Percentiles rank a stretch among this genome's conserved stretches.
These are phyloP conservation scores for Sebastes diaconus DNA, from an alignment of 2,797 vertebrate species.

Conservation along the genomic window DNA sequence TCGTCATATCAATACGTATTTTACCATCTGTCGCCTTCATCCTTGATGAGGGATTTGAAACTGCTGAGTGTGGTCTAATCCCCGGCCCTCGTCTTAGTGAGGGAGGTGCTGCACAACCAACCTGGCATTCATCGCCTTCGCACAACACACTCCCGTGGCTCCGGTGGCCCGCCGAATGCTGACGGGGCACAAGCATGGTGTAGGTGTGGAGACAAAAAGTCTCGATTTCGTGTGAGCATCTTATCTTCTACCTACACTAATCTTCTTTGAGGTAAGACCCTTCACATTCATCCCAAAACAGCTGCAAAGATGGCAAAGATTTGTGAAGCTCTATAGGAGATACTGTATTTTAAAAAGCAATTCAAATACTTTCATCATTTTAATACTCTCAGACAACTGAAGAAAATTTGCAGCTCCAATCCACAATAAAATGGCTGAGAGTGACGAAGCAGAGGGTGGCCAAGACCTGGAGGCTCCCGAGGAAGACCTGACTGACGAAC, in stretches of 20 bases:
- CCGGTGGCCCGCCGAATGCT: not conserved
- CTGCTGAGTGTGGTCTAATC: conserved; percentile 81
- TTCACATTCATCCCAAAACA: not conserved
- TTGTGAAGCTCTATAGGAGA: not conserved
- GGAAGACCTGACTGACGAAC: conserved; percentile 57
- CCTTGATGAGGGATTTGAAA: conserved; percentile 76
- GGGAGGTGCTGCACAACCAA: conserved; percentile 43
- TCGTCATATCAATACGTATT: conserved; percentile 15
- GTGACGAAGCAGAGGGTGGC: conserved; percentile 23
- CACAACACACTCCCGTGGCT: not conserved
- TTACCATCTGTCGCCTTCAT: conserved; percentile 74
- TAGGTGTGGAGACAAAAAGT: conserved; percentile 9
- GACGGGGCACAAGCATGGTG: conserved; percentile 7
- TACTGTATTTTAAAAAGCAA: not conserved
- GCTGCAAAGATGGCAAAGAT: not conserved
- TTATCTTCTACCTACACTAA: not conserved
- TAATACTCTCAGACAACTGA: not conserved
- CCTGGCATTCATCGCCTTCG: conserved; percentile 19
- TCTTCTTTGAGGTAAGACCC: conserved; percentile 57
- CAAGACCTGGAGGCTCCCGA: conserved; percentile 55
- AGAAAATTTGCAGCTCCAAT: conserved; percentile 3
- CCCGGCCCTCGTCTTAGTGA: conserved; percentile 70
- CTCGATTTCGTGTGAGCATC: not conserved
- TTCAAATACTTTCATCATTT: not conserved
- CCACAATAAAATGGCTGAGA: conserved; percentile 62